Evolutionary conservation across 2,797 vertebrate genomes (phyloP).

Genomic region (Leptodactylus fallax): DNA sequence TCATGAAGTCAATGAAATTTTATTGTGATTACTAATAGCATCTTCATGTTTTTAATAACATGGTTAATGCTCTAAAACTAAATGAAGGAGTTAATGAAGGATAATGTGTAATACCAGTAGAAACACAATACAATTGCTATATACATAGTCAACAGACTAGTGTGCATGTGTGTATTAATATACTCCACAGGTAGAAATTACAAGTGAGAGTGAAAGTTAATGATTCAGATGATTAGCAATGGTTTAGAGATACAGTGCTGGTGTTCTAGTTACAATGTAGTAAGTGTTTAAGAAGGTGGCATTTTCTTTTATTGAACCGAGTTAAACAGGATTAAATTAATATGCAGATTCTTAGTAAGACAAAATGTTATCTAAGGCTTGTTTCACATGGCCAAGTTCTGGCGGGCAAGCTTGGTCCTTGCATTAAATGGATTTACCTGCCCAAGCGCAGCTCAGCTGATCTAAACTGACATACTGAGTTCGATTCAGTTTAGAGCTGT

Average conservation of each 20-base stretch:
- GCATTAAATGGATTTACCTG: no score
- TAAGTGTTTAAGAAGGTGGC: not conserved
- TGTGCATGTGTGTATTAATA: constrained; percentile 26
- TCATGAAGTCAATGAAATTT: not conserved
- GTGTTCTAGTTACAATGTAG: constrained; percentile 27
- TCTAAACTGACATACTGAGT: no score
- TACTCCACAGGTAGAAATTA: constrained; percentile 41
- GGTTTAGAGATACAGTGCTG: constrained; percentile 30
- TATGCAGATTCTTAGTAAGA: not conserved
- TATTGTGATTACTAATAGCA: constrained; percentile 10
- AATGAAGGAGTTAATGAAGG: constrained; percentile 31
- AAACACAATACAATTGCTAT: constrained; percentile 8
- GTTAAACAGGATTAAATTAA: constrained; percentile 14
- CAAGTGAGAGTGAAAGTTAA: constrained; percentile 35
- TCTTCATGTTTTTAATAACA: constrained; percentile 34
- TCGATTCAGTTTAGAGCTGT: no score
- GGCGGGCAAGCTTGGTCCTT: no score
- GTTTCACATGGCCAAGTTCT: no score
- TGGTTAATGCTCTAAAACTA: constrained; percentile 23
- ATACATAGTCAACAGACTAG: constrained; percentile 13
- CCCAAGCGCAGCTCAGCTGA: no score
- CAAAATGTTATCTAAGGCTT: not conserved
- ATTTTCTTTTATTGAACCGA: not conserved
- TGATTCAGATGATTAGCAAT: constrained; percentile 42
- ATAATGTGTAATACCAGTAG: not conserved